Percentiles rank a stretch among this genome's conserved stretches.
phyloP scores from a whole-genome alignment of 2,888 invertebrate genomes.

The Perithous albicinctus region DNA sequence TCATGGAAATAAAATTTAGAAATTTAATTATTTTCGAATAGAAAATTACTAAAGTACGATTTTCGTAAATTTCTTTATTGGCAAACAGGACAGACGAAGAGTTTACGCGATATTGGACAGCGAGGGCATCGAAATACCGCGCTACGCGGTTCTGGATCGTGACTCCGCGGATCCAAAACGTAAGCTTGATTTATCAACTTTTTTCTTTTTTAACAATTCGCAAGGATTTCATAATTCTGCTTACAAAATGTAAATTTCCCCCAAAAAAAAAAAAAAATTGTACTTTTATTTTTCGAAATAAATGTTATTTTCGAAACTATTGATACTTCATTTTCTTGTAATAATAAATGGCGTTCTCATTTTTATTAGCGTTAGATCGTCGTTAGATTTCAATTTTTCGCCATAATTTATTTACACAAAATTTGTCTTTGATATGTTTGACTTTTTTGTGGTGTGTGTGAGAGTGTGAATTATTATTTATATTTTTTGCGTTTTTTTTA shows the following conservation, averaged over 20 bases:
- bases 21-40: conserved; percentile 13
- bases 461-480: too few species aligned
- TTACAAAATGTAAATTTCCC: background rate
- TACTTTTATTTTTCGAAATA: too few species aligned
- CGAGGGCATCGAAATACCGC: conserved; percentile 98
- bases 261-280: too few species aligned
- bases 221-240: background rate
- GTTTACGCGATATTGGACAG: conserved; percentile 97
- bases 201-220: background rate
- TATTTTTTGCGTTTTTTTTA: too few species aligned
- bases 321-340: too few species aligned
- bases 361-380: background rate
- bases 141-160: conserved; percentile 98
- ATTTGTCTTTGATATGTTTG: background rate
- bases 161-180: conserved; percentile 96
- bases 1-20: background rate
- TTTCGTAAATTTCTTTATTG: conserved; percentile 60
- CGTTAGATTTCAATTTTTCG: background rate
- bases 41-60: conserved; percentile 53
- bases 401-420: background rate
- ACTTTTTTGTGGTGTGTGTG: background rate
- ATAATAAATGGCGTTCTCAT: background rate
- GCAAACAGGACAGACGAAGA: conserved; percentile 92
- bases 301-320: too few species aligned
- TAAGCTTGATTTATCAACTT: conserved; percentile 85